Conservation (phyloP, 2,113 vertebrate genomes). For the Haplochromis burtoni region DNA sequence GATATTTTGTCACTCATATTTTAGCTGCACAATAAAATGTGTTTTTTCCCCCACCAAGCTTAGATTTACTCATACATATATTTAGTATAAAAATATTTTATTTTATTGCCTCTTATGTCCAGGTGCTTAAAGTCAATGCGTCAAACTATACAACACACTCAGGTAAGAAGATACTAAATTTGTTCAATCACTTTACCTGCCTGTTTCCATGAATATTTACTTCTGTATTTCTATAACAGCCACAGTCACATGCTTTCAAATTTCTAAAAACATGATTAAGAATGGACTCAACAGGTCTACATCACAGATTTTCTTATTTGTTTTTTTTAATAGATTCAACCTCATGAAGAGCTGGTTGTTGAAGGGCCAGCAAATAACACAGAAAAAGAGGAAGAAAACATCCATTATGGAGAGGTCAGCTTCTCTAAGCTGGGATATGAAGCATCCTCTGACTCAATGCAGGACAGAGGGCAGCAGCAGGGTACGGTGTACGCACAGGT, state of each 20-base stretch:
- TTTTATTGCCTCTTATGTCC: not conserved
- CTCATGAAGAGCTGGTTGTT: not conserved
- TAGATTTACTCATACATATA: not conserved
- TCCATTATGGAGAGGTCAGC: not conserved
- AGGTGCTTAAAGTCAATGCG: not conserved
- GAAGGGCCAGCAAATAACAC: not conserved
- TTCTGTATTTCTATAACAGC: not conserved
- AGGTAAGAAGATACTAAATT: not conserved
- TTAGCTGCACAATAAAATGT: not conserved
- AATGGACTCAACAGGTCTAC: not conserved
- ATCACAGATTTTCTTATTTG: not conserved
- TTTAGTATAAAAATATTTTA: not conserved
- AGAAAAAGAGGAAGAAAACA: not conserved
- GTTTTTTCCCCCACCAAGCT: fast-evolving
- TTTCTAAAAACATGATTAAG: not conserved
- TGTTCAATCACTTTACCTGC: not conserved
- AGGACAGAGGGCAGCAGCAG: not conserved
- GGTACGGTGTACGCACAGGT: not conserved
- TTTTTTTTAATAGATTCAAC: not conserved
- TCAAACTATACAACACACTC: not conserved
- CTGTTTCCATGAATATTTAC: not conserved
- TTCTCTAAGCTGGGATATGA: not conserved
- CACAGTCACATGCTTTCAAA: not conserved
- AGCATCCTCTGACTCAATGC: not conserved
- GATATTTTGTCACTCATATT: not conserved